These are phyloP conservation scores for Acanthornis magna DNA, from an alignment of 2,797 vertebrate species.

Conservation along the genomic window DNA sequence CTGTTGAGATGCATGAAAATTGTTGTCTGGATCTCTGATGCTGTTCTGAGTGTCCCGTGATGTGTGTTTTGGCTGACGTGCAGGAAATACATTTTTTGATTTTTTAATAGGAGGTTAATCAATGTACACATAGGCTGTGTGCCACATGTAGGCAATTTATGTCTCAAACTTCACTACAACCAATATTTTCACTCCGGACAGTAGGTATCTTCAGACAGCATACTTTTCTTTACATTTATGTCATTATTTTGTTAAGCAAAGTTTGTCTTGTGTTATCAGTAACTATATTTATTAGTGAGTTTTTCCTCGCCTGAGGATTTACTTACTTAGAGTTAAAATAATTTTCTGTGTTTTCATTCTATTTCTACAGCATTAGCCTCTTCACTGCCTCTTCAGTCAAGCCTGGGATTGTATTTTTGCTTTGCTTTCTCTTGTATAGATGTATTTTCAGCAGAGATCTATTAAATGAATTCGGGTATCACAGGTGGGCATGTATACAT, in stretches of 20 bases:
- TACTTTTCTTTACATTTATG: background rate
- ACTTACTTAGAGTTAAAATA: background rate
- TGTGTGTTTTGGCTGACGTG: background rate
- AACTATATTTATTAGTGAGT: background rate
- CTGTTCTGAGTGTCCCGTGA: background rate
- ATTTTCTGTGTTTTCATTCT: background rate
- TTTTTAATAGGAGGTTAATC: background rate
- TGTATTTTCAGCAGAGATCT: background rate
- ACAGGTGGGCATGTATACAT: background rate
- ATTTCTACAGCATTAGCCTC: background rate
- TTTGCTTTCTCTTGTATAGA: background rate
- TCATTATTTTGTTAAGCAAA: background rate
- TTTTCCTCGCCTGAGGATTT: background rate
- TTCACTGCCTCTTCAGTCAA: background rate
- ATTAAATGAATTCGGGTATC: background rate
- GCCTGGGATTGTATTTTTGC: background rate
- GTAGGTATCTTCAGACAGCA: background rate
- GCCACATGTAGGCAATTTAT: background rate
- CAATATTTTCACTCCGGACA: background rate
- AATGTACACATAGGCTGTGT: background rate
- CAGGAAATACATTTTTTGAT: background rate
- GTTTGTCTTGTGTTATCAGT: background rate
- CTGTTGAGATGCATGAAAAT: background rate
- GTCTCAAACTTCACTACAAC: background rate
- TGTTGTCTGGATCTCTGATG: background rate